Conservation (phyloP, 2,797 vertebrate species). For the Phrynocephalus guinanensis region DNA sequence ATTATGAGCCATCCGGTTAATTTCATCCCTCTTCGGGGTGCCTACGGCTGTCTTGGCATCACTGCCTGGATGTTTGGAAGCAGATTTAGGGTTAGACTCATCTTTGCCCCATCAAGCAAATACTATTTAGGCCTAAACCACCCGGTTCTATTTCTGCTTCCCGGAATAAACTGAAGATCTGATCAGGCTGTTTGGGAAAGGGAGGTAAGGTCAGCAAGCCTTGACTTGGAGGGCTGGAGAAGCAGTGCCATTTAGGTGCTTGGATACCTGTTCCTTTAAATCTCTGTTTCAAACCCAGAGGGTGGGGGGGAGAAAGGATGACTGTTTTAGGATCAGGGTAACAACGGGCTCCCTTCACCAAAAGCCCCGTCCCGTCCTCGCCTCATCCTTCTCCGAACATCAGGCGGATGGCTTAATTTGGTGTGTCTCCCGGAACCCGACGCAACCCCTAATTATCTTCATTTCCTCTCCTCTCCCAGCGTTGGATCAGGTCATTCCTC, state of each 20-base stretch:
- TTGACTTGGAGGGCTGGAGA: background rate
- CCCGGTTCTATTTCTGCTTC: background rate
- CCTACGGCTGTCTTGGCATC: too few species aligned
- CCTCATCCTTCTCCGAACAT: background rate
- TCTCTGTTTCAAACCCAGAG: background rate
- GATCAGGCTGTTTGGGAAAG: background rate
- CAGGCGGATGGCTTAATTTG: slow-evolving; percentile 23
- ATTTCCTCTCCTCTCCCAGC: slow-evolving; percentile 19
- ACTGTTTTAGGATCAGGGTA: background rate
- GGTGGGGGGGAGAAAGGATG: too few species aligned
- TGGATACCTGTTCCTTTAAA: background rate
- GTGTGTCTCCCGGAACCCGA: background rate
- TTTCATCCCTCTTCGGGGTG: too few species aligned
- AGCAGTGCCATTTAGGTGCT: too few species aligned
- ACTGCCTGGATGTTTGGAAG: too few species aligned
- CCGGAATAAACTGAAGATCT: background rate
- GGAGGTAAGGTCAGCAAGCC: background rate
- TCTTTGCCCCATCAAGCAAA: too few species aligned
- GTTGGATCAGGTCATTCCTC: background rate
- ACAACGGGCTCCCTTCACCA: background rate
- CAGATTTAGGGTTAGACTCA: too few species aligned
- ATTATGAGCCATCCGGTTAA: too few species aligned
- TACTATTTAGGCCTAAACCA: too few species aligned
- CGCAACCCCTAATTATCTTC: slow-evolving; percentile 37
- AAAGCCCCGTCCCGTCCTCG: background rate